phyloP scores from a whole-genome alignment of 2,888 invertebrate genomes.

The Stegana nigrithorax region DNA sequence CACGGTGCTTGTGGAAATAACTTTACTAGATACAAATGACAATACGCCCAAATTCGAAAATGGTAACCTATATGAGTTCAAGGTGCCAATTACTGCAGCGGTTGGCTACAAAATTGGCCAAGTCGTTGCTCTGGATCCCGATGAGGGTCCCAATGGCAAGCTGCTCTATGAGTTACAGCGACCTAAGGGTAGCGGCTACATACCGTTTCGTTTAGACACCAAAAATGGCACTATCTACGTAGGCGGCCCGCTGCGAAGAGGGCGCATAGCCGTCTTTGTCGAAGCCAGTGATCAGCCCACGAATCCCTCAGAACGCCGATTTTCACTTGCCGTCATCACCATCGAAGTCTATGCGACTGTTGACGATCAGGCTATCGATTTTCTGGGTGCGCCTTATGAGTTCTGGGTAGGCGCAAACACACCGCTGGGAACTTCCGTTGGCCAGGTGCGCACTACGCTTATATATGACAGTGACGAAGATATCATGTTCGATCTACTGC shows the following conservation, averaged over 20 bases:
- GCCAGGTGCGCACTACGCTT: constrained; percentile 83
- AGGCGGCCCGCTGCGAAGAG: constrained; percentile 74
- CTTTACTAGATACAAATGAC: constrained; percentile 89
- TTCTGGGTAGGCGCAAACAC: constrained; percentile 92
- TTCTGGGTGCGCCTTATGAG: constrained; percentile 87
- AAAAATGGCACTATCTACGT: constrained; percentile 78
- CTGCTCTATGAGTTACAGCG: constrained; percentile 81
- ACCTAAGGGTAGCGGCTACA: constrained; percentile 74
- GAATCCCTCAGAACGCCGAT: constrained; percentile 85
- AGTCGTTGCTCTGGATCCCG: constrained; percentile 85
- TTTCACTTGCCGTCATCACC: constrained; percentile 86
- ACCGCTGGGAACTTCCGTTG: constrained; percentile 85
- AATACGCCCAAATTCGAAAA: constrained; percentile 89
- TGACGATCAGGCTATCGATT: constrained; percentile 76
- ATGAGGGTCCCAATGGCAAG: constrained; percentile 76
- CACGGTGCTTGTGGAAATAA: constrained; percentile 82
- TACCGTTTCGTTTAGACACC: constrained; percentile 79
- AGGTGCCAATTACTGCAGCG: constrained; percentile 76
- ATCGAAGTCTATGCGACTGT: constrained; percentile 76
- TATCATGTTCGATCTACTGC: constrained; percentile 81
- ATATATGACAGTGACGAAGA: constrained; percentile 75
- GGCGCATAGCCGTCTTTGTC: constrained; percentile 83
- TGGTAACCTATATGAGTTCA: constrained; percentile 85
- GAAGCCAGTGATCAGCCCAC: constrained; percentile 85
- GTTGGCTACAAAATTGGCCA: constrained; percentile 81